Conservation (phyloP, 2,113 vertebrate species). For the Syrrhaptes paradoxus region DNA sequence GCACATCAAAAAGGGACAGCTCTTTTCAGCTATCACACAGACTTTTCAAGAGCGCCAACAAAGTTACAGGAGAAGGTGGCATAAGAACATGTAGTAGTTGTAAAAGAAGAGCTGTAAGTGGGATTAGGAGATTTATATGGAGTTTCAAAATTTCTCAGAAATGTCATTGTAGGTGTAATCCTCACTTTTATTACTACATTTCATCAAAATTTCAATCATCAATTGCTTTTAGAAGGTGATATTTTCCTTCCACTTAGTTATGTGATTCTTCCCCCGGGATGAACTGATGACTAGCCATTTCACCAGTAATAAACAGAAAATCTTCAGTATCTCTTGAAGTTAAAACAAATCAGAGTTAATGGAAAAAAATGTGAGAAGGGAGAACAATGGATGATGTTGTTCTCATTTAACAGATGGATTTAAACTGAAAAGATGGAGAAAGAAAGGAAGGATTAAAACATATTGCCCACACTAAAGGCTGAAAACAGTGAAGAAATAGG, state of each 20-base stretch:
- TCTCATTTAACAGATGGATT: not conserved
- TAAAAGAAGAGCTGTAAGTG: not conserved
- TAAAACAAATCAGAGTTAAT: not conserved
- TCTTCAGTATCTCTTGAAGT: constrained; percentile 6
- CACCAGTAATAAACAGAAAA: constrained; percentile 42
- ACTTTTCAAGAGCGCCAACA: not conserved
- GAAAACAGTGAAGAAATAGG: not conserved
- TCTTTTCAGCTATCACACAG: not conserved
- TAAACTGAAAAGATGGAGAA: constrained; percentile 7
- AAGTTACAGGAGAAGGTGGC: constrained; percentile 14
- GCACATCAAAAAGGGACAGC: not conserved
- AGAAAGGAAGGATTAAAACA: not conserved
- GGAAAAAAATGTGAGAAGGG: not conserved
- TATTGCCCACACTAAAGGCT: not conserved
- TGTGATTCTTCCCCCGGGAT: constrained; percentile 3
- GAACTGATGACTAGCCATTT: constrained; percentile 31
- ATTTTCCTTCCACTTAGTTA: constrained; percentile 16
- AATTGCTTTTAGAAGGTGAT: not conserved
- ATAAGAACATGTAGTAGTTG: constrained; percentile 2
- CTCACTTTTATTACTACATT: not conserved
- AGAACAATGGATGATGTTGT: constrained; percentile 9
- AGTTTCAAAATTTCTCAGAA: constrained; percentile 14
- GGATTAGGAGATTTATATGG: not conserved
- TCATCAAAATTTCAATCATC: constrained; percentile 47
- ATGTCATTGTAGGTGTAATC: not conserved